A percentile compares a stretch with the other conserved stretches of the same genome.
These are phyloP conservation scores for Microchrysa polita DNA, from an alignment of 2,888 invertebrate genomes.

Conservation along the genomic window DNA sequence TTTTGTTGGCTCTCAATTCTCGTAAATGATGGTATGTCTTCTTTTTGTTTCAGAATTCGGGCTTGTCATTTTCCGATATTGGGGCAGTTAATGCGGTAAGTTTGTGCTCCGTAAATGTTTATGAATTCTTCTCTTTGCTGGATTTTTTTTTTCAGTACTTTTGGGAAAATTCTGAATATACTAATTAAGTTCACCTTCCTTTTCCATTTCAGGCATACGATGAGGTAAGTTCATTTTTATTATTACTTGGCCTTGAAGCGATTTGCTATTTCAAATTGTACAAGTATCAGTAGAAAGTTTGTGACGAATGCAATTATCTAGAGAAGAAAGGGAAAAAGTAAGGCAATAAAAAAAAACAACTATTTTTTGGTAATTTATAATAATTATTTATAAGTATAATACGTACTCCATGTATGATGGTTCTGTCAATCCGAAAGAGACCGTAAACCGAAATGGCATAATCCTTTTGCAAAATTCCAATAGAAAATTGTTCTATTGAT, in stretches of 20 bases:
- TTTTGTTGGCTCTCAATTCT: too few species aligned
- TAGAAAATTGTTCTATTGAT: constrained; percentile 25
- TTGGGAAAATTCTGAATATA: too few species aligned
- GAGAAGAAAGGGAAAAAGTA: constrained; percentile 43
- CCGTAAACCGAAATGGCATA: constrained; percentile 10
- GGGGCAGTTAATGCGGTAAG: too few species aligned
- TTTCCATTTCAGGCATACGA: constrained; percentile 15
- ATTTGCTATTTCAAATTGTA: constrained; percentile 60
- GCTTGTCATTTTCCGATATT: too few species aligned
- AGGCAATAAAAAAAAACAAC: not conserved
- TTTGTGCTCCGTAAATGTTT: too few species aligned
- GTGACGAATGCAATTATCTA: constrained; percentile 58
- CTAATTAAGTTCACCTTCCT: too few species aligned
- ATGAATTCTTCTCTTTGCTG: too few species aligned
- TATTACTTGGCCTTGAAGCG: constrained; percentile 46
- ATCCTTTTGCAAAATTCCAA: constrained; percentile 17
- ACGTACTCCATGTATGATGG: constrained; percentile 24
- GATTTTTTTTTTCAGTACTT: too few species aligned
- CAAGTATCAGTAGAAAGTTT: constrained; percentile 59
- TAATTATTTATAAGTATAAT: not conserved
- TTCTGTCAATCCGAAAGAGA: constrained; percentile 9
- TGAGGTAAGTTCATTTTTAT: constrained; percentile 9
- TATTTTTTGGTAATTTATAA: not conserved
- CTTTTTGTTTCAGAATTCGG: too few species aligned
- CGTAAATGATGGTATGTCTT: too few species aligned